These are phyloP conservation scores for Hermetia illucens DNA, from an alignment of 1,140 invertebrate species.

Conservation along the genomic window DNA sequence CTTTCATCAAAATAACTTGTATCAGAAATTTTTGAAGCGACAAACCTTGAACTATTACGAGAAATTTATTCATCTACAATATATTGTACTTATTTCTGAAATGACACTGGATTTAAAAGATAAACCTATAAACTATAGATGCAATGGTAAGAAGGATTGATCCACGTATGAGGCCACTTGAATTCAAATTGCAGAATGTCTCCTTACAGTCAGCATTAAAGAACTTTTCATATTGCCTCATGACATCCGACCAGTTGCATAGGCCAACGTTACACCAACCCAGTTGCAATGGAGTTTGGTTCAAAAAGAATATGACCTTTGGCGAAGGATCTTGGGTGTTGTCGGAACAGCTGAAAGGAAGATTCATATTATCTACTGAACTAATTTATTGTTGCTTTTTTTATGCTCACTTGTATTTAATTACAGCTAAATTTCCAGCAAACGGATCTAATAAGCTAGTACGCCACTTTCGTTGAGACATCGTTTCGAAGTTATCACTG, in stretches of 20 bases:
- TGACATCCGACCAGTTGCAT: conserved; percentile 37
- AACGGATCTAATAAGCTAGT: conserved; percentile 60
- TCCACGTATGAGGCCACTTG: no score
- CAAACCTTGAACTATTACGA: no score
- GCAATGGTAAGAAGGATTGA: no score
- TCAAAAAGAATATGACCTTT: conserved; percentile 45
- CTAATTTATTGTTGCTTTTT: conserved; percentile 1
- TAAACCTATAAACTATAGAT: no score
- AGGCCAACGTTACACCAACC: conserved; percentile 43
- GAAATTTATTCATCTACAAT: no score
- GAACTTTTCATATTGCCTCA: conserved; percentile 14
- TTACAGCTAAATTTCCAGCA: conserved; percentile 58
- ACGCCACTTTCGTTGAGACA: conserved; percentile 47
- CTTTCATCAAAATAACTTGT: no score
- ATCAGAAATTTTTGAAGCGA: no score
- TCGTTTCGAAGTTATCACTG: conserved; percentile 47
- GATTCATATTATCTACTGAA: conserved; percentile 1
- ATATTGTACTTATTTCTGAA: no score
- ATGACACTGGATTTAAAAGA: no score
- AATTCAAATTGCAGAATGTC: no score
- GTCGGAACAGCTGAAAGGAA: conserved; percentile 33
- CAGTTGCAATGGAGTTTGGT: conserved; percentile 42
- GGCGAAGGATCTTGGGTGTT: conserved; percentile 33
- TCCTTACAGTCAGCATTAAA: conserved; percentile 18
- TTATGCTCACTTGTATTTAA: conserved; percentile 29